Evolutionary conservation across 2,888 invertebrate species (phyloP), one percentile per base, ranked within the genome.

Genomic region (Octonoba sinensis): DNA sequence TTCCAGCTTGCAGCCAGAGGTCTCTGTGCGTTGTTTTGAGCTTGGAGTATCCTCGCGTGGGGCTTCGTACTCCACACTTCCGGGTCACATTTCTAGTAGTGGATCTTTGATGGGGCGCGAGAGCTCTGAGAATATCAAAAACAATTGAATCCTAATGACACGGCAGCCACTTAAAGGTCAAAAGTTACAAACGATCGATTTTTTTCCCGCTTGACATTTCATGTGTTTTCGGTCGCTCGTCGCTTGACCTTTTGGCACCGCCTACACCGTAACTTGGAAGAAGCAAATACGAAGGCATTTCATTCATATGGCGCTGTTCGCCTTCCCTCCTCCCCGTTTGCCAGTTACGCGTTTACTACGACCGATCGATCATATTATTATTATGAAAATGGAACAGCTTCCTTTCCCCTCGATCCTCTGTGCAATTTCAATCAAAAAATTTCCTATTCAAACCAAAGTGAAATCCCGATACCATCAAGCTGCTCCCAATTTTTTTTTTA

Each of bases 151-250:
- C 66, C 27, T 72, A 78, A 67, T 73, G 79, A 79, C 54, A 78
- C 71, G 71, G 27, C 57, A 59, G 65, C 36, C 65, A 67, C 59
- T 72, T 66, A 79, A 79, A 79, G 79, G 79, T 79, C 79, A 79
- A 79, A 79, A 73, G 79, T 73, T 62, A 73, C 59, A 79, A 22
- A 46, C 56, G 64, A 73, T 73, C 67, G 72, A 73, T 73, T 77
- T 73, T 78, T 79, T 77, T 44, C 46, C 51, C 62, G 18, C 18
- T 60, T 79, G 79, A 79, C 79, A 72, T 79, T 79, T 73, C 72
- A 36, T 65, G 54, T 49, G 71, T 72, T 66, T 71, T 71, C 60
- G 49, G 67, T 60, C 56, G 67, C 67, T 67, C 71, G 66, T 65
- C 71, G 62, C 73, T 62, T 73, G 67, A 79, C 79, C 67, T 79